Evolutionary conservation across 1,140 invertebrate genomes (phyloP), one percentile per base, ranked within the genome.

Genomic region (Cydia strobilella): DNA sequence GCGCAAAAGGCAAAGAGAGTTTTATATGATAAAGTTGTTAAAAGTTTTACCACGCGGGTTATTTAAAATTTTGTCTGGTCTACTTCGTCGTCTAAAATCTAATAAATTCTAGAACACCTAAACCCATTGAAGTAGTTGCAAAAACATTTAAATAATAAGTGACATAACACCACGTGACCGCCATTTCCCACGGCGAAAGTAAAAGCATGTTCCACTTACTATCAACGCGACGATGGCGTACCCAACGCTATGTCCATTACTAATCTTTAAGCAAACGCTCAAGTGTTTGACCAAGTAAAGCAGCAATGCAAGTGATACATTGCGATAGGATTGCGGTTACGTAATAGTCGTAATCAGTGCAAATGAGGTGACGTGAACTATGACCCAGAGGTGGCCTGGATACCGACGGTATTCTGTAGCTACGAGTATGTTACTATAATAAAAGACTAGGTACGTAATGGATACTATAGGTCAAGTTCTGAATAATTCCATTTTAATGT

Each of bases 151-250:
- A 77, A 75, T 77, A 77, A 77, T 66, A 42, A 71, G 39, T 78
- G 74, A 78, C 65, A 72, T 78, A 75, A 79, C 75, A 15, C 59
- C 39, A 76, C 51, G 66, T 77, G 75, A 76, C 62, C 45, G 51
- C 25, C 62, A 71, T 27, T 77, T 77, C 77, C 63, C 79, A 79
- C 72, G 69, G 74, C 72, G 80, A 82, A 86, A 86, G 85, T 83
- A 80, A 83, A 77, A 82, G 80, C 78, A 25, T 15, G 23, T 72
- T 13, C 75, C 74, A 69, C 65, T 65, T 65, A 27, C 63, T 69
- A 12, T 69, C 65, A 27, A 69, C 65, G 18, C 27, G 35, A n/a
- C 5, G 12, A 15, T 1, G 20, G 63, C 63, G 63, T 23, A 20
- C 13, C 25, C 3, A 9, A 15, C 31, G 31, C 35, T 18, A 39